Percentiles rank a stretch among this genome's conserved stretches.
These are phyloP conservation scores for Manis crassicaudata DNA, from an alignment of 2,797 vertebrate genomes.

Conservation along the genomic window DNA sequence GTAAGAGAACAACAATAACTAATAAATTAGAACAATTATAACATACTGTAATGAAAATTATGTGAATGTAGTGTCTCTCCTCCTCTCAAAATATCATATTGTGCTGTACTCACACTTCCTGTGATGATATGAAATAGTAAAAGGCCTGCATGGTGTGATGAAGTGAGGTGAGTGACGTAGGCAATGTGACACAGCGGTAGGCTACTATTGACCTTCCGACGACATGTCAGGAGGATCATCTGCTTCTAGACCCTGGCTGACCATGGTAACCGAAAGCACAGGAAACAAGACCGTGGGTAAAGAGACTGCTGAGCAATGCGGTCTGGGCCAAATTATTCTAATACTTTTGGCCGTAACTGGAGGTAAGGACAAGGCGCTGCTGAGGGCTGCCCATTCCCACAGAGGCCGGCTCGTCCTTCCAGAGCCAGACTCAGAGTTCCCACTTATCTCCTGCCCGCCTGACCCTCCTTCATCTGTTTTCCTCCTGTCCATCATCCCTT, in stretches of 20 bases:
- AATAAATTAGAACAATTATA: not conserved
- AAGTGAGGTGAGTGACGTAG: not conserved
- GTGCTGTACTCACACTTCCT: not conserved
- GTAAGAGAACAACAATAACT: not conserved
- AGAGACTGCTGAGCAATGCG: not conserved
- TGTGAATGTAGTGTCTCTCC: not conserved
- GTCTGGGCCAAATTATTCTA: not conserved
- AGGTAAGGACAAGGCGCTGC: not conserved
- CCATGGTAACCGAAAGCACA: not conserved
- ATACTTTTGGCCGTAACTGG: not conserved
- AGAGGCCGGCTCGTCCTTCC: not conserved
- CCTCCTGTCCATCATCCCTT: too few relatives aligned
- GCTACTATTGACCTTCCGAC: not conserved
- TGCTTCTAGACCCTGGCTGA: not conserved
- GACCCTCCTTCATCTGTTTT: not conserved
- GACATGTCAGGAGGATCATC: not conserved
- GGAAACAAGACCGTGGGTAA: not conserved
- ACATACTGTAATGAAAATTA: not conserved
- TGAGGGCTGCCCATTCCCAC: not conserved
- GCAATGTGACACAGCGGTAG: not conserved
- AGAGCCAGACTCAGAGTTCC: not conserved
- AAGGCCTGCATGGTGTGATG: not conserved
- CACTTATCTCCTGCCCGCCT: too few relatives aligned
- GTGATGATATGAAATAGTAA: not conserved
- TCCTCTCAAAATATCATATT: not conserved